Evolutionary conservation across 2,888 invertebrate genomes (phyloP).

Genomic region (Parnassius apollo): DNA sequence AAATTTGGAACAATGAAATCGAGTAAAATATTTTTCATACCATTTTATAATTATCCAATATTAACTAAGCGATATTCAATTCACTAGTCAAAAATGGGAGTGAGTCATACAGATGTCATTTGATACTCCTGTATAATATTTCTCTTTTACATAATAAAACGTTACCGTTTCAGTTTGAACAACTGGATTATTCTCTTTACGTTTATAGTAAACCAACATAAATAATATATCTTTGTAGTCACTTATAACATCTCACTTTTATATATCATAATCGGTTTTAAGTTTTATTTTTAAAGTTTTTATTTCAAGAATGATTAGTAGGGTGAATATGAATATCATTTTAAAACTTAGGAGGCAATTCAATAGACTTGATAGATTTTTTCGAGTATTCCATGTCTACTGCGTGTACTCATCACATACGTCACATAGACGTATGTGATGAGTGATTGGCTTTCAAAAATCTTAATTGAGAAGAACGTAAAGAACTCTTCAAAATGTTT

Average conservation of each 20-base stretch:
- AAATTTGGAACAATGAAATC: not conserved
- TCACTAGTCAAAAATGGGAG: constrained; percentile 28
- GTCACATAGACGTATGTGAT: not conserved
- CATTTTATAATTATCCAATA: constrained; percentile 11
- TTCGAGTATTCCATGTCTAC: not conserved
- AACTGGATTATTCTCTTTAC: constrained; percentile 40
- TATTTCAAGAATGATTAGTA: too few relatives aligned
- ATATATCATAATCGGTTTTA: too few relatives aligned
- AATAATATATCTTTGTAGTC: too few relatives aligned
- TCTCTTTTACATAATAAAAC: constrained; percentile 46
- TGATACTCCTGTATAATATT: constrained; percentile 39
- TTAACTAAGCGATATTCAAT: constrained; percentile 26
- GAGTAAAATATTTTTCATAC: not conserved
- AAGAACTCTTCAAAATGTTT: not conserved
- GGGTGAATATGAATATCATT: too few relatives aligned
- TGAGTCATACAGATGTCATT: constrained; percentile 45
- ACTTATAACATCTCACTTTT: too few relatives aligned
- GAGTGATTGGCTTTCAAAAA: not conserved
- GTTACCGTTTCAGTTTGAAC: constrained; percentile 49
- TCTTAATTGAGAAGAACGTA: not conserved
- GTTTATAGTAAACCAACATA: not conserved
- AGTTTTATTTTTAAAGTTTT: too few relatives aligned
- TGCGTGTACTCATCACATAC: too few relatives aligned
- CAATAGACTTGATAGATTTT: constrained; percentile 1
- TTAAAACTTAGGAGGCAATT: not conserved